Base-by-base conservation (phyloP, 2,113 vertebrate species). In the Campylorhamphus procurvoides region DNA sequence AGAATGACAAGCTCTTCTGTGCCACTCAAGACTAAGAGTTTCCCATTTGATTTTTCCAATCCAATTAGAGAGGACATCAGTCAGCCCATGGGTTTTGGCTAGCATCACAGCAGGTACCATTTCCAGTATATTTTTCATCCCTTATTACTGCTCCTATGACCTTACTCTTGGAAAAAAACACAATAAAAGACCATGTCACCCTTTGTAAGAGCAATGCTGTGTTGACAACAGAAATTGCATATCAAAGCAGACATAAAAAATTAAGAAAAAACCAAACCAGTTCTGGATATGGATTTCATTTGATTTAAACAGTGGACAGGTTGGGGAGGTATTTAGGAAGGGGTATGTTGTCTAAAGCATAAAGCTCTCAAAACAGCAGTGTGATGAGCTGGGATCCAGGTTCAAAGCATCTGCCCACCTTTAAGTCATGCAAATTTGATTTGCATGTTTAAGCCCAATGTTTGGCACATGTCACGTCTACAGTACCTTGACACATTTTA, bases 381-480 rank as follows among this genome's bases (percentile, higher is more conserved):
- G 74, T 90, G 87, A 96, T 93, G 96, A 91, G 85, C 90, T 85
- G 81, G 78, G 87, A 92, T 93, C 84, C 85, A 84, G 71, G 87
- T 80, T 82, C 74, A 87, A 94, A 94, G 89, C 95, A 93, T 92
- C 90, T 94, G 93, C 92, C 96, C 96, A 96, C 95, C 94, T 97
- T 93, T 62, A 89, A 75, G 73, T 93, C 96, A 94, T 96, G 94
- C 95, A 94, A 96, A 96, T 94, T 91, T 86, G 75, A 96, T 97
- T 95, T 97, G 96, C 94, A 97, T 97, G 93, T 92, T 90, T 75
- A 96, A 96, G 91, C 94, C 92, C 96, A 89, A 90, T 73, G 92
- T 87, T 93, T 93, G 94, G 91, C 94, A 96, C 59, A 73, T 52
- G 59, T 95, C 87, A 66, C 4, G 95, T 90, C 94, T 97, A 96